phyloP scores from a whole-genome alignment of 2,797 vertebrate species.

The Rhynchotus rufescens region DNA sequence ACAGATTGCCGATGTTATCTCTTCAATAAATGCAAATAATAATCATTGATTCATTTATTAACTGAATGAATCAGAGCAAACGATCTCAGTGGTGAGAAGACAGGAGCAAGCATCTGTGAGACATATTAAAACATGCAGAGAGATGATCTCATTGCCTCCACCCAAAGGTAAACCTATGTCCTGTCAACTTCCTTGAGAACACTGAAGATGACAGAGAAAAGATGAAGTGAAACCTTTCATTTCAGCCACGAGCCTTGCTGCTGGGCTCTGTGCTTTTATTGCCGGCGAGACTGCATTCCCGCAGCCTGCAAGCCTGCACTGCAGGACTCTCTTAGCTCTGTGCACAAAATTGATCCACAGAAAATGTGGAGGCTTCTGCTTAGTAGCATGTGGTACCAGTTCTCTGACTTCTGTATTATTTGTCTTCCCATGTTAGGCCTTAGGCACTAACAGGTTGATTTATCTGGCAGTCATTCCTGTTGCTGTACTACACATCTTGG shows the following conservation, averaged over 20 bases:
- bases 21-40: constrained; percentile 55
- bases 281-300: background rate
- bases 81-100: constrained; percentile 2
- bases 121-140: constrained; percentile 62
- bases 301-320: fast-evolving
- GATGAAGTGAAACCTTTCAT: background rate
- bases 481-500: background rate
- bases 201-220: background rate
- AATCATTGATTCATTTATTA: background rate
- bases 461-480: background rate
- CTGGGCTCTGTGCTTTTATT: background rate
- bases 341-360: fast-evolving
- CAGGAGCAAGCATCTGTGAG: constrained; percentile 9
- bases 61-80: constrained; percentile 50
- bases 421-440: background rate
- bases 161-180: constrained; percentile 11
- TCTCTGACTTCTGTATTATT: background rate
- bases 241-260: background rate
- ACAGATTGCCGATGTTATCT: constrained; percentile 24
- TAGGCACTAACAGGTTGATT: background rate
- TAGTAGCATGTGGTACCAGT: background rate
- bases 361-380: background rate
- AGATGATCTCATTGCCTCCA: constrained; percentile 54
- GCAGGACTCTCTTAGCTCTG: background rate
- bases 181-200: constrained; percentile 43